phyloP scores from a whole-genome alignment of 2,888 invertebrate genomes.

The Drosophila pegasa region DNA sequence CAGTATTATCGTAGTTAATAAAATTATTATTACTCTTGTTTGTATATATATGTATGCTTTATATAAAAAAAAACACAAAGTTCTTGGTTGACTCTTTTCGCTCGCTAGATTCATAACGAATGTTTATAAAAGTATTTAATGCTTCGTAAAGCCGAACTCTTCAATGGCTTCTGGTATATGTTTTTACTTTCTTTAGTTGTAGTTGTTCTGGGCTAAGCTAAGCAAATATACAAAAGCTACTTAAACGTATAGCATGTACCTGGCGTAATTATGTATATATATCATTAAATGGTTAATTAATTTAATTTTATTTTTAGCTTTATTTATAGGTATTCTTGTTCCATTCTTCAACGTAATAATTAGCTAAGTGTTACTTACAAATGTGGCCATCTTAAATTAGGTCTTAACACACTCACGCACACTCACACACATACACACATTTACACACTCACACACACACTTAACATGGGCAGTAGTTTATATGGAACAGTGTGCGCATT shows the following conservation, averaged over 20 bases:
- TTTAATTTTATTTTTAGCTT: conserved; percentile 32
- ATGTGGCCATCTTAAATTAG: conserved; percentile 72
- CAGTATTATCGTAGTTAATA: conserved; percentile 32
- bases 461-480: conserved; percentile 72
- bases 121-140: conserved; percentile 67
- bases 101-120: conserved; percentile 51
- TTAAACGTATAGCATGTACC: conserved; percentile 67
- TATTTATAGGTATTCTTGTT: conserved; percentile 59
- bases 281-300: conserved; percentile 59
- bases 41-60: conserved; percentile 37
- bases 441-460: conserved; percentile 24
- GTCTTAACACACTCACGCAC: conserved; percentile 21
- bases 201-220: conserved; percentile 61
- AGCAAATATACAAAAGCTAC: conserved; percentile 81
- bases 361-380: conserved; percentile 73
- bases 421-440: conserved; percentile 11
- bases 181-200: conserved; percentile 21
- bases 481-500: conserved; percentile 71
- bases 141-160: conserved; percentile 50
- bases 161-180: conserved; percentile 23
- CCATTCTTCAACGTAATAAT: conserved; percentile 55
- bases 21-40: conserved; percentile 15
- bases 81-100: conserved; percentile 19
- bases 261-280: conserved; percentile 34
- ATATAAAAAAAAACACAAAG: conserved; percentile 63